Percentiles rank a stretch among this genome's conserved stretches.
phyloP scores from a whole-genome alignment of 1,140 invertebrate genomes.

The Ceratitis capitata region DNA sequence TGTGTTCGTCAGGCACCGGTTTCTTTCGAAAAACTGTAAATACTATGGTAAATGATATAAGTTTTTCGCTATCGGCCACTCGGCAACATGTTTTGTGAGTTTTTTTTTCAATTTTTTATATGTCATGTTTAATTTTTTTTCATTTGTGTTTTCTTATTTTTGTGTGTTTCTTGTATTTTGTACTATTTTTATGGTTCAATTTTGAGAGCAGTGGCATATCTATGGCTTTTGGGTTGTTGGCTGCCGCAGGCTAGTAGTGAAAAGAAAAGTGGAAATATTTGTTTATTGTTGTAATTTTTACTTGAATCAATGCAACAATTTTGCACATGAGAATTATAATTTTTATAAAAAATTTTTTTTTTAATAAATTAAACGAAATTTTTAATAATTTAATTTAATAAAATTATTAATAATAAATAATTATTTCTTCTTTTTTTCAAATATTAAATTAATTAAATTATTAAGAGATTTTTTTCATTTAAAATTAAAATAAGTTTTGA shows the following conservation, averaged over 20 bases:
- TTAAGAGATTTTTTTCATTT: too few relatives aligned
- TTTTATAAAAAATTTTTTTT: too few relatives aligned
- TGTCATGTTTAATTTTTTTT: neutral
- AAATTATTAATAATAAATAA: too few relatives aligned
- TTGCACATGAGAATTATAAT: too few relatives aligned
- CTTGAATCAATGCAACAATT: too few relatives aligned
- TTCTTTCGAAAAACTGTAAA: slow-evolving; percentile 11
- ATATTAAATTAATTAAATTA: too few relatives aligned
- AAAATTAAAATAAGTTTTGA: too few relatives aligned
- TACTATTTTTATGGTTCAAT: neutral
- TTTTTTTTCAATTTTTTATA: neutral
- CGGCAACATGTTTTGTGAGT: neutral
- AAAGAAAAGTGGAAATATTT: neutral
- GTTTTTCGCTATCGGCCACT: neutral
- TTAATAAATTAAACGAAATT: too few relatives aligned
- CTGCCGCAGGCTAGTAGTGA: neutral
- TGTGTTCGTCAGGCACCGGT: neutral
- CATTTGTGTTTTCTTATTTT: neutral
- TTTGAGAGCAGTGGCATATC: neutral
- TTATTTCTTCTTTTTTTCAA: too few relatives aligned
- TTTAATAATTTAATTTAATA: too few relatives aligned
- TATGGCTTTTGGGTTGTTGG: neutral
- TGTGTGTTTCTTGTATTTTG: neutral
- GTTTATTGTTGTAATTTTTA: neutral
- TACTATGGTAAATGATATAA: neutral